phyloP scores from a whole-genome alignment of 2,888 invertebrate genomes.

The Dryobotodes eremita region DNA sequence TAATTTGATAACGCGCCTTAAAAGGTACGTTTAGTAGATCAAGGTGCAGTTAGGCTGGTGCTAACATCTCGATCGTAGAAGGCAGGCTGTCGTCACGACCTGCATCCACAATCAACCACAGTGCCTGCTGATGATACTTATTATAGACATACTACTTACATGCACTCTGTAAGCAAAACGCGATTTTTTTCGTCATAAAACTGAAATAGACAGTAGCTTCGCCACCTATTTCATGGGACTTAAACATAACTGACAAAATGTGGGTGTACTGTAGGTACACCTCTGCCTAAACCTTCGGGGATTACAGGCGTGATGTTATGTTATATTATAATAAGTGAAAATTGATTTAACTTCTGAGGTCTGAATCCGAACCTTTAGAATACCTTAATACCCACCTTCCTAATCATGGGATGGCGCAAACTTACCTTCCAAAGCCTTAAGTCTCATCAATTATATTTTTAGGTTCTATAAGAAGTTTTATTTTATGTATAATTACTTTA shows the following conservation, averaged over 20 bases:
- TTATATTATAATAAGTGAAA: background rate
- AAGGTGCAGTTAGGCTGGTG: slow-evolving; percentile 38
- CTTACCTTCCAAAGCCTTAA: background rate
- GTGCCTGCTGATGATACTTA: background rate
- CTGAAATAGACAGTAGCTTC: background rate
- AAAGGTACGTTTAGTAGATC: slow-evolving; percentile 29
- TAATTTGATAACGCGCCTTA: background rate
- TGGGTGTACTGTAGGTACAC: background rate
- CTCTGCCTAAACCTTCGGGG: background rate
- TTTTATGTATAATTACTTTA: background rate
- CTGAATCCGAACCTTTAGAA: background rate
- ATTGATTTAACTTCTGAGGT: background rate
- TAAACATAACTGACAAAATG: background rate
- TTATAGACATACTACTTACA: background rate
- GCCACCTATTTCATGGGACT: background rate
- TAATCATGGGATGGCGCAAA: background rate
- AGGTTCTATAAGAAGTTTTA: no score
- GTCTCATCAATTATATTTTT: background rate
- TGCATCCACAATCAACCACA: slow-evolving; percentile 26
- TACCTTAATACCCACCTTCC: background rate
- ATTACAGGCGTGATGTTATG: background rate
- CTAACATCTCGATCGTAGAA: slow-evolving; percentile 18
- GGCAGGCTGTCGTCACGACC: slow-evolving; percentile 9
- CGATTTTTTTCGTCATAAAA: background rate
- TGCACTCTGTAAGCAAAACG: background rate